Base-by-base conservation (phyloP, 1,140 invertebrate species). In the Scaptomyza pallida region DNA sequence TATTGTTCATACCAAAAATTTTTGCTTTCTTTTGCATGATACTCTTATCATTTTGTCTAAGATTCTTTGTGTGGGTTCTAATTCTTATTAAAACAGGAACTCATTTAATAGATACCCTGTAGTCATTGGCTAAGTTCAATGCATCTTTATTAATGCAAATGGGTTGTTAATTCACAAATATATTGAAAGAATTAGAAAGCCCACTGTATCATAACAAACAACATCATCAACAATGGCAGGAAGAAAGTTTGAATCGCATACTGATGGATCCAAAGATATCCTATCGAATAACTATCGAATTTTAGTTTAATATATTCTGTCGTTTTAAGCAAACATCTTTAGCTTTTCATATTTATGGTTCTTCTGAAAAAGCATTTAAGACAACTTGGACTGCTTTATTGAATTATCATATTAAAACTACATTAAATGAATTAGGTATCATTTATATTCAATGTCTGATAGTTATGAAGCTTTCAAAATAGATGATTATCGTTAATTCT, bases 151-250 rank as follows among this genome's bases (percentile, higher is more conserved):
- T 51, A 52, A 57, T 57, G 52, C 23, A 23, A 57, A 65, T 51
- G 16, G 52, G n/a, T 4, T 16, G 57, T 65, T 65, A 71, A 65
- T 35, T 65, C 12, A 19, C 52, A 37, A 65, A 65, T 30, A 19
- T 57, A 65, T 65, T 71, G 68, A 44, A 37, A 26, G 37, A 47
- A 72, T 68, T 72, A 56, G 55, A 60, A 68, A 61, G 63, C 64
- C 41, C 40, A 40, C n/a, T 52, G 50, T 26, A 3, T 16, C 19
- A 68, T 35, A 72, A 68, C 51, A 67, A 72, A 61, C 54, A 59
- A 54, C 62, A 67, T 65, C 45, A 52, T 40, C 47, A 67, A 19
- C 54, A 69, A 67, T 23, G 8, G n/a, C 2, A 47, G 5, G 12
- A 15, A 13, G 19, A 37, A 15, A n/a, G n/a, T n/a, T n/a, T 2